Evolutionary conservation across 2,113 vertebrate species (phyloP).

Genomic region (Phodopus roborovskii): DNA sequence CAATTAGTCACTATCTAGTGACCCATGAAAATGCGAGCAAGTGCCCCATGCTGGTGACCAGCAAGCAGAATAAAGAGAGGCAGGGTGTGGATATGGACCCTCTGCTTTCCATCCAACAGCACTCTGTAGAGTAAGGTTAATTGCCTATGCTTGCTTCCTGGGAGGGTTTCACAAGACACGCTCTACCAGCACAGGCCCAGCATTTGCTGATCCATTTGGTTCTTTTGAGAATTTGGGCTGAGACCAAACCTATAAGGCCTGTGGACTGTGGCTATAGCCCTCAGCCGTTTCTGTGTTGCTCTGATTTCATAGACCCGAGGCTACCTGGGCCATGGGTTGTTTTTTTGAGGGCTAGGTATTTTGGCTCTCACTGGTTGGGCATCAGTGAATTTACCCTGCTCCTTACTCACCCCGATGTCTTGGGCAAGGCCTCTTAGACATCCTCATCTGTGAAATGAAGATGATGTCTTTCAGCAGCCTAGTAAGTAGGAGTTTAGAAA

Average conservation of each 20-base stretch:
- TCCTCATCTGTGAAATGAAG: constrained; percentile 25
- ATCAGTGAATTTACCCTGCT: neutral
- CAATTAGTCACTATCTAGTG: neutral
- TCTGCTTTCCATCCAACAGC: constrained; percentile 17
- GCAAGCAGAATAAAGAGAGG: neutral
- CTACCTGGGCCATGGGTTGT: neutral
- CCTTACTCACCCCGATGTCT: neutral
- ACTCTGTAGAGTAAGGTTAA: constrained; percentile 52
- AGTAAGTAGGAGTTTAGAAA: neutral
- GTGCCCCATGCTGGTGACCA: neutral
- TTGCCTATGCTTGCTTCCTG: constrained; percentile 64
- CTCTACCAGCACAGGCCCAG: neutral
- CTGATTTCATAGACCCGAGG: constrained; percentile 46
- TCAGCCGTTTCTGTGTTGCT: constrained; percentile 48
- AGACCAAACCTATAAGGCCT: constrained; percentile 63
- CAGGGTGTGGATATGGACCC: neutral
- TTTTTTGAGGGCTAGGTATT: neutral
- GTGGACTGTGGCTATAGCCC: constrained; percentile 60
- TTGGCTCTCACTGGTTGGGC: neutral
- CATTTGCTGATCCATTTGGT: constrained; percentile 58
- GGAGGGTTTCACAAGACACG: constrained; percentile 52
- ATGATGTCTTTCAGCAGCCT: neutral
- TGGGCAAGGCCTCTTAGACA: neutral
- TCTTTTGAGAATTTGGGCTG: constrained; percentile 63
- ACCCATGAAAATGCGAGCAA: neutral